Conservation (phyloP, 1,140 invertebrate genomes). For the Vanessa tameamea region DNA sequence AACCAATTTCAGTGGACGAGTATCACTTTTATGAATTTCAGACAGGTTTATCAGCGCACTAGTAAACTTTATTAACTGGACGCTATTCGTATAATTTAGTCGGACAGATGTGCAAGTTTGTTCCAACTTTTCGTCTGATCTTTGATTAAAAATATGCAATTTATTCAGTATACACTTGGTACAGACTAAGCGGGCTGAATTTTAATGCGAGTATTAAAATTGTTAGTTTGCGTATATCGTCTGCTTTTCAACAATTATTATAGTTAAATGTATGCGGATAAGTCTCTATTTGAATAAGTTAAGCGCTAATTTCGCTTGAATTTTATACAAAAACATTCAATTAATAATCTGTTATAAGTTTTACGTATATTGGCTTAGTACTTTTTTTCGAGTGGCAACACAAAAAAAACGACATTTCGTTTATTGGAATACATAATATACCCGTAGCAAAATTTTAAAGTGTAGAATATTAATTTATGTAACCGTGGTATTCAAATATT, state of each 20-base stretch:
- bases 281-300: not conserved
- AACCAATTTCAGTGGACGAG: not conserved
- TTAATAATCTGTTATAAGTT: too few relatives aligned
- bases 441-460: too few relatives aligned
- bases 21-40: conserved; percentile 13
- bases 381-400: too few relatives aligned
- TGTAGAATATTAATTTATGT: not conserved
- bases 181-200: conserved; percentile 2
- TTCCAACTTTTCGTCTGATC: not conserved
- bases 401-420: too few relatives aligned
- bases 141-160: not conserved
- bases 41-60: not conserved
- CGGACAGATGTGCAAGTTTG: not conserved
- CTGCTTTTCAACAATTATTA: not conserved
- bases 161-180: not conserved
- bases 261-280: not conserved
- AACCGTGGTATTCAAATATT: not conserved
- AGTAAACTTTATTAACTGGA: conserved; percentile 3
- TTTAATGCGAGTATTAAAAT: not conserved
- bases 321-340: too few relatives aligned
- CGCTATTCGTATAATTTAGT: conserved; percentile 1
- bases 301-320: too few relatives aligned
- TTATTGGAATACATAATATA: too few relatives aligned
- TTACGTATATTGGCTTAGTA: too few relatives aligned
- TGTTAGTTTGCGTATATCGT: not conserved